phyloP scores from a whole-genome alignment of 2,888 invertebrate species.

The Steinernema carpocapsae region DNA sequence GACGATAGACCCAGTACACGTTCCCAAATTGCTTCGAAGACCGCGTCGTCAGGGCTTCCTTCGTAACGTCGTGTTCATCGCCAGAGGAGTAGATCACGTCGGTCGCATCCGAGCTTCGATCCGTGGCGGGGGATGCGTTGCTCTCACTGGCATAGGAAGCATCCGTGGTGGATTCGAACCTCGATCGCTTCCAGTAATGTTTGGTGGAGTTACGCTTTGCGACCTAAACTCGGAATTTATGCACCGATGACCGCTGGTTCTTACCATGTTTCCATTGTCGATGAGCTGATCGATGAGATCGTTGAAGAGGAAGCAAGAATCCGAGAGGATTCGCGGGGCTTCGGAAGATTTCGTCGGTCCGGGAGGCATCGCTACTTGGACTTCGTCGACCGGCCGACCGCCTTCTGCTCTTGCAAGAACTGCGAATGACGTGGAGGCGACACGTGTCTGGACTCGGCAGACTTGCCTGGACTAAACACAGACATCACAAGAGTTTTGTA shows the following conservation, averaged over 20 bases:
- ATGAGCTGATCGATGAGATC: slow-evolving; percentile 27
- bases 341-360: too few relatives aligned
- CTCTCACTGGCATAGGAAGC: too few relatives aligned
- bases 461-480: too few relatives aligned
- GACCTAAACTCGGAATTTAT: neutral
- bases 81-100: neutral
- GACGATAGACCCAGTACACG: neutral
- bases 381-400: neutral
- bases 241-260: neutral
- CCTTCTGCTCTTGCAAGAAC: neutral
- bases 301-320: slow-evolving; percentile 14
- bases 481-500: too few relatives aligned
- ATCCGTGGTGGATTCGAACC: too few relatives aligned
- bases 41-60: neutral
- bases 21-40: neutral
- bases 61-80: neutral
- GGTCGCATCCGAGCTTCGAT: neutral
- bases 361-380: too few relatives aligned
- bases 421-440: neutral
- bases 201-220: slow-evolving; percentile 9
- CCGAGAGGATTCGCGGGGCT: neutral
- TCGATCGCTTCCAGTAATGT: neutral
- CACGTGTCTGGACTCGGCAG: neutral
- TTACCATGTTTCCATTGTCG: neutral
- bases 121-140: too few relatives aligned